These are phyloP conservation scores for Brachionus paranguensis DNA, from an alignment of 1,140 invertebrate species.

Conservation along the genomic window DNA sequence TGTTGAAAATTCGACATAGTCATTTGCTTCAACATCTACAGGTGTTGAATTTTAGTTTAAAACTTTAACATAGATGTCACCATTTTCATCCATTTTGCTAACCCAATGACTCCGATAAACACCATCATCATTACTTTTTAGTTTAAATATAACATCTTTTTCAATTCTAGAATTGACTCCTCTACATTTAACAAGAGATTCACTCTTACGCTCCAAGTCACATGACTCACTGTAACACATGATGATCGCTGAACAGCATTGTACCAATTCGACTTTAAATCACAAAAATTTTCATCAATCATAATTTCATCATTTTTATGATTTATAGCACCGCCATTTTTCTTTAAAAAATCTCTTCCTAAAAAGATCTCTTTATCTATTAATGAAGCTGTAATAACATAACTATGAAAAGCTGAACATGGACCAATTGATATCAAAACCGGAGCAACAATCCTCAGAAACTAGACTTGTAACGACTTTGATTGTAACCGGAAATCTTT, in stretches of 20 bases:
- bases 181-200: background rate
- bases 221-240: background rate
- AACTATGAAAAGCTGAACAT: constrained; percentile 2
- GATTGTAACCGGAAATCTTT: background rate
- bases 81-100: background rate
- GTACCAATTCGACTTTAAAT: background rate
- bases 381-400: background rate
- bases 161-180: background rate
- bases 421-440: background rate
- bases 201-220: background rate
- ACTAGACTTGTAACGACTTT: background rate
- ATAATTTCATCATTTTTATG: background rate
- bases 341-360: background rate
- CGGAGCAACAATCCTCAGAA: background rate
- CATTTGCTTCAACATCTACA: background rate
- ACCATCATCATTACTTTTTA: background rate
- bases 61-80: background rate
- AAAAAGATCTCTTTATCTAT: background rate
- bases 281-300: background rate
- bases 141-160: background rate
- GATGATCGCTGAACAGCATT: background rate
- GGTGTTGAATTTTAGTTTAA: background rate
- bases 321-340: background rate
- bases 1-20: no score
- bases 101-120: background rate